Evolutionary conservation across 2,797 vertebrate species (phyloP).

Genomic region (Scyliorhinus canicula): DNA sequence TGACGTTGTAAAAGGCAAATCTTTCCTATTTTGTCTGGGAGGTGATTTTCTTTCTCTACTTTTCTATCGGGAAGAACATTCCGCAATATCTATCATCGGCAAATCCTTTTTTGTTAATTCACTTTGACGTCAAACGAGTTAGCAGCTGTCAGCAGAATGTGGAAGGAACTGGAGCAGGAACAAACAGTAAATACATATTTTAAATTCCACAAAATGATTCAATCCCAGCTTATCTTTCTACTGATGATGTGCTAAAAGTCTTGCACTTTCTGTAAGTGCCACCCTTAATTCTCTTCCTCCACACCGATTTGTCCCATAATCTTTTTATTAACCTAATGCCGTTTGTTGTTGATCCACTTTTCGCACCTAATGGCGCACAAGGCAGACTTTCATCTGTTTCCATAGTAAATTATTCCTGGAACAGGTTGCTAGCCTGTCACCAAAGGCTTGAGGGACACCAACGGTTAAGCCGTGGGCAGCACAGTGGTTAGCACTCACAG

Average conservation of each 20-base stretch:
- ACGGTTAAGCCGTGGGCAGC: too few species aligned
- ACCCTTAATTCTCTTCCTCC: neutral
- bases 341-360: too few species aligned
- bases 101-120: neutral
- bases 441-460: too few species aligned
- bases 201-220: neutral
- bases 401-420: too few species aligned
- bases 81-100: neutral
- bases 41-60: neutral
- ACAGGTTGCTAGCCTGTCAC: too few species aligned
- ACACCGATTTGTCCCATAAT: neutral
- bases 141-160: neutral
- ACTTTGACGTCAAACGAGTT: neutral
- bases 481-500: too few species aligned
- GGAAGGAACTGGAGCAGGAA: neutral
- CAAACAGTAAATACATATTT: neutral
- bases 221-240: neutral
- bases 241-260: neutral
- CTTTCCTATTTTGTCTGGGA: neutral
- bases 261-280: neutral
- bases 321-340: neutral
- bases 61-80: neutral
- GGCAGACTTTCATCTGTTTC: too few species aligned
- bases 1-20: neutral
- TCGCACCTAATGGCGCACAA: too few species aligned